These are phyloP conservation scores for Psococerastis gibbosa DNA, from an alignment of 2,888 invertebrate genomes.

Conservation along the genomic window DNA sequence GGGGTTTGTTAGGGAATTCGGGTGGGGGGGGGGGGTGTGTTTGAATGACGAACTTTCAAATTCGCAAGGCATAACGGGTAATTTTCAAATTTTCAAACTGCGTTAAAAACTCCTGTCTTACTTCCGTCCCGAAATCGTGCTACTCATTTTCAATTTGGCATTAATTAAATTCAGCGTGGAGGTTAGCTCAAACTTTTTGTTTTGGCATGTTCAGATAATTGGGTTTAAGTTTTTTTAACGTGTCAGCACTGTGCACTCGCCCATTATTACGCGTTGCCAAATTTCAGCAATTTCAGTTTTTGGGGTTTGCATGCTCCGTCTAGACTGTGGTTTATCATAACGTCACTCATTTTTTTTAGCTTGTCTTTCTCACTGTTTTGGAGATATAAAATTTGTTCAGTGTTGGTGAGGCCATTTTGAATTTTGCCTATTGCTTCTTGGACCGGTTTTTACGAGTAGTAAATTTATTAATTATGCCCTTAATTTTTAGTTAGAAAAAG, in stretches of 20 bases:
- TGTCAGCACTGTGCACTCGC: background rate
- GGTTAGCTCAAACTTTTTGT: slow-evolving; percentile 7
- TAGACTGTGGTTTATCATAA: too few species aligned
- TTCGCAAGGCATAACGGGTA: slow-evolving; percentile 7
- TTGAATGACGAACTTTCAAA: slow-evolving; percentile 4
- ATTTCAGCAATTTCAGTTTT: too few species aligned
- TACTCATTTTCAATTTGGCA: slow-evolving; percentile 7
- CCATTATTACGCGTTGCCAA: background rate
- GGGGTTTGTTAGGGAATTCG: background rate
- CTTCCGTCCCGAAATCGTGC: slow-evolving; percentile 3
- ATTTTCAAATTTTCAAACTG: slow-evolving; percentile 5
- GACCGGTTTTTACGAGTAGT: too few species aligned
- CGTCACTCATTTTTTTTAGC: too few species aligned
- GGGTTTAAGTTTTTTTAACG: slow-evolving; percentile 3
- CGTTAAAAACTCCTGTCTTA: background rate
- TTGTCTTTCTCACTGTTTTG: too few species aligned
- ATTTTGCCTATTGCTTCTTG: too few species aligned
- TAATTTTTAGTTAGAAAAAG: too few species aligned
- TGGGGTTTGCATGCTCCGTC: too few species aligned
- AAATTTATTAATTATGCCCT: too few species aligned
- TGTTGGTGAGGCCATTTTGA: too few species aligned
- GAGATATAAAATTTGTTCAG: too few species aligned
- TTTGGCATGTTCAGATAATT: slow-evolving; percentile 1
- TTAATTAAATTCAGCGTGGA: slow-evolving; percentile 4
- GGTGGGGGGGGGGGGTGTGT: background rate